A percentile compares a stretch with the other conserved stretches of the same genome.
phyloP scores from a whole-genome alignment of 2,888 invertebrate species.

The Epistrophe grossulariae region DNA sequence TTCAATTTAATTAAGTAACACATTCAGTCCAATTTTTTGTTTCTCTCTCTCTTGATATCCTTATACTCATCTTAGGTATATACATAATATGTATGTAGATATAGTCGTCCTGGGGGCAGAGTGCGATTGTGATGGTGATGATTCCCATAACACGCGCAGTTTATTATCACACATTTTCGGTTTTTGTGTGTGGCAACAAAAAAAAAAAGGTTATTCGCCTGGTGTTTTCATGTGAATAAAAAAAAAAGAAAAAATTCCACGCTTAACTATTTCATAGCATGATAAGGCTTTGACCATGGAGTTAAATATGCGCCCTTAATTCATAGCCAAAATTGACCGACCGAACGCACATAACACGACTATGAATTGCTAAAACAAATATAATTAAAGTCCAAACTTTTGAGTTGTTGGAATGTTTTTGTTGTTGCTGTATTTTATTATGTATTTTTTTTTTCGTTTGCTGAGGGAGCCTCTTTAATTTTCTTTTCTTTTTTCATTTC shows the following conservation, averaged over 20 bases:
- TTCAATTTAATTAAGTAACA: constrained; percentile 67
- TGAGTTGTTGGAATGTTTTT: constrained; percentile 18
- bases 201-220: constrained; percentile 15
- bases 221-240: constrained; percentile 2
- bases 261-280: constrained; percentile 30
- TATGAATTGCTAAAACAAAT: constrained; percentile 51
- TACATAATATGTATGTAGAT: no score
- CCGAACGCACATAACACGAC: constrained; percentile 40
- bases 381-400: constrained; percentile 41
- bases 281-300: constrained; percentile 17
- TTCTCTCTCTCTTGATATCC: neutral
- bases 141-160: constrained; percentile 43
- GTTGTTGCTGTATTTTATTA: neutral
- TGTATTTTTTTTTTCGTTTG: neutral
- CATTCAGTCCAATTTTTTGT: constrained; percentile 17
- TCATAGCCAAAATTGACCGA: constrained; percentile 24
- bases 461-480: neutral
- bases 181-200: neutral
- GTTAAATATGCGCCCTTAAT: constrained; percentile 42
- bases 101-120: neutral
- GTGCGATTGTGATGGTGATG: constrained; percentile 27
- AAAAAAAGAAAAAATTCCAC: constrained; percentile 4
- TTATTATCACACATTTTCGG: constrained; percentile 44
- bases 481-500: constrained; percentile 26
- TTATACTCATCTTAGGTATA: neutral